phyloP scores from a whole-genome alignment of 2,888 invertebrate genomes.

The Hylaea fasciaria region DNA sequence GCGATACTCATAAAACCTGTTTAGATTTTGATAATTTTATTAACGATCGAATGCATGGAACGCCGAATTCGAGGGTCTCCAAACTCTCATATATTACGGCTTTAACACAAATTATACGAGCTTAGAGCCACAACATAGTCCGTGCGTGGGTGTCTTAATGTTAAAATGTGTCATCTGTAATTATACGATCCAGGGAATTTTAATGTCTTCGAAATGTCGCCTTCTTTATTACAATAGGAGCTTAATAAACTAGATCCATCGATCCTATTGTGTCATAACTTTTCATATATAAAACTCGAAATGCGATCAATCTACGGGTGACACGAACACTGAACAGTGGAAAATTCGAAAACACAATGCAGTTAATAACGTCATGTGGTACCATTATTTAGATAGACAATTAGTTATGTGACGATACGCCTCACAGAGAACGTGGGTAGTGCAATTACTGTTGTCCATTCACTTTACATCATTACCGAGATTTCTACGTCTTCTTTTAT shows the following conservation, averaged over 20 bases:
- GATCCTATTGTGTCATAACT: constrained; percentile 70
- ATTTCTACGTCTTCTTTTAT: constrained; percentile 79
- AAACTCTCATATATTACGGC: constrained; percentile 83
- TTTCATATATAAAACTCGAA: constrained; percentile 61
- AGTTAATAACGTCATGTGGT: constrained; percentile 42
- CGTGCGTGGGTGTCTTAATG: constrained; percentile 82
- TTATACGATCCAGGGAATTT: constrained; percentile 82
- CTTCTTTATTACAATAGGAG: constrained; percentile 80
- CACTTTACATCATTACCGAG: constrained; percentile 79
- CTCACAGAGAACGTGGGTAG: constrained; percentile 68
- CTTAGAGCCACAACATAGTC: constrained; percentile 81
- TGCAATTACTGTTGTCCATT: constrained; percentile 81
- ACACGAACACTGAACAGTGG: constrained; percentile 42
- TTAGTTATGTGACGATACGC: constrained; percentile 77
- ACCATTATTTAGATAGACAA: constrained; percentile 64
- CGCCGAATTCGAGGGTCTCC: constrained; percentile 74
- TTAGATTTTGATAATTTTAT: constrained; percentile 85
- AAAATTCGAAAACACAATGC: constrained; percentile 49
- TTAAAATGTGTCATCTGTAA: constrained; percentile 84
- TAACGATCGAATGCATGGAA: constrained; percentile 81
- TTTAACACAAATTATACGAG: constrained; percentile 85
- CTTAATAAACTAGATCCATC: constrained; percentile 72
- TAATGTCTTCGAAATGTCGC: constrained; percentile 81
- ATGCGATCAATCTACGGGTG: constrained; percentile 43
- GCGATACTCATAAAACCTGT: constrained; percentile 80